Evolutionary conservation across 30 jellyfish, hydroid and myxozoan species (phyloP), one percentile per base, ranked within the genome.

Genomic region (Pseudorhiza aurosa): DNA sequence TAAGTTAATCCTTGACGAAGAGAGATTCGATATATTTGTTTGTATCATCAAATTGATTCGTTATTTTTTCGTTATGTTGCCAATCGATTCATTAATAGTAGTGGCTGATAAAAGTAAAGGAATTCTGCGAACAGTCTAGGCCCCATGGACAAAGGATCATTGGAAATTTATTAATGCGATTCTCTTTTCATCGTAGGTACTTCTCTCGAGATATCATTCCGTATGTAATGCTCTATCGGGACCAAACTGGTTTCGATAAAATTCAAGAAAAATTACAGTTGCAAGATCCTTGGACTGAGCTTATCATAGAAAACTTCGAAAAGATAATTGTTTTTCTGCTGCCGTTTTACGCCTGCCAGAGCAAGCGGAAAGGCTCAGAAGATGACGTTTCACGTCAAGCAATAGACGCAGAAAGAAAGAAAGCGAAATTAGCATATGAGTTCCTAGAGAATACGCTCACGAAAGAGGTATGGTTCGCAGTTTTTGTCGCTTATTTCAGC

Each of bases 321-420:
- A 51, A 77, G n/a, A 33, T 80, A 10, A 55, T 80, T 33, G 84
- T 80, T 0, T 67, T 80, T 17, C 12, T 80, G 35, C 35, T 80
- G 58, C 91, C 91, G 15, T 80, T 62, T 49, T 62, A 36, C 77
- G 91, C 84, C 18, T 64, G 83, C 32, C 91, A 80, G 28, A 59
- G 81, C 53, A 58, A 46, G 21, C 59, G 65, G n/a, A 10, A 28
- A 17, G 79, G 72, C 0, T 14, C 12, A 8, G 80, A 75, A 57
- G 88, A 75, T 17, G 77, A 75, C 2, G 71, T 42, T 0, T 32
- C 15, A 1, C 9, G 46, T 22, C 76, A 55, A 11, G 91, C 65
- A 51, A 25, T 42, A 35, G 91, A 80, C 36, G 50, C n/a, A 12
- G 77, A 65, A 25, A 80, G 36, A 28, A 51, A 65, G 24, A 70